Conservation (phyloP, 2,888 invertebrate species). For the Dynastes grantii region DNA sequence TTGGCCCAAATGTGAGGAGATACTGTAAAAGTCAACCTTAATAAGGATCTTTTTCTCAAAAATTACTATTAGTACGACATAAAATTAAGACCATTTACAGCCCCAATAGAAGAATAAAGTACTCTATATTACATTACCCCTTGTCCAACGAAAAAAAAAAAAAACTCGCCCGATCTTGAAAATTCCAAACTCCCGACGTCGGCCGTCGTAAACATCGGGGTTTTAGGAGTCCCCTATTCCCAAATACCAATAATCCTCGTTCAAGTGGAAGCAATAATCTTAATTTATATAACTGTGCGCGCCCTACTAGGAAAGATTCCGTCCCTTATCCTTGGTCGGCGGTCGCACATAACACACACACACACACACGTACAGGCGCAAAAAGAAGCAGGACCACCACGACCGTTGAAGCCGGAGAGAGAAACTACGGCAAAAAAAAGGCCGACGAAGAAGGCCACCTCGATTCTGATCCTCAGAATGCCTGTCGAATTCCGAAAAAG, state of each 20-base stretch:
- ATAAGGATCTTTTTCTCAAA: no score
- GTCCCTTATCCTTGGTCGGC: constrained; percentile 5
- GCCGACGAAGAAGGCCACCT: constrained; percentile 15
- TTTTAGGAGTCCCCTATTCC: not conserved
- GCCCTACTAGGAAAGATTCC: not conserved
- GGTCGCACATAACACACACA: constrained; percentile 6
- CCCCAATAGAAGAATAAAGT: no score
- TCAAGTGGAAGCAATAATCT: constrained; percentile 42
- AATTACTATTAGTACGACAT: no score
- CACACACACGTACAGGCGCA: not conserved
- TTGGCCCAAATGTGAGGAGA: no score
- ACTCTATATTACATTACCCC: no score
- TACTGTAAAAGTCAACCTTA: no score
- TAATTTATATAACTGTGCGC: constrained; percentile 35
- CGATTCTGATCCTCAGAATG: not conserved
- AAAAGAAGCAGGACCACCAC: not conserved
- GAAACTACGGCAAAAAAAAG: not conserved
- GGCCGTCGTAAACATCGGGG: constrained; percentile 19
- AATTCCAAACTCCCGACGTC: constrained; percentile 2
- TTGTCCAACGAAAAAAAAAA: not conserved
- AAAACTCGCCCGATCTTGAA: not conserved
- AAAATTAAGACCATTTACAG: no score
- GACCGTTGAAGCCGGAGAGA: not conserved
- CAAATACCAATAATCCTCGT: constrained; percentile 32
- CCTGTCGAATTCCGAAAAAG: not conserved